These are phyloP conservation scores for Polyploca ridens DNA, from an alignment of 2,888 invertebrate genomes.

Conservation along the genomic window DNA sequence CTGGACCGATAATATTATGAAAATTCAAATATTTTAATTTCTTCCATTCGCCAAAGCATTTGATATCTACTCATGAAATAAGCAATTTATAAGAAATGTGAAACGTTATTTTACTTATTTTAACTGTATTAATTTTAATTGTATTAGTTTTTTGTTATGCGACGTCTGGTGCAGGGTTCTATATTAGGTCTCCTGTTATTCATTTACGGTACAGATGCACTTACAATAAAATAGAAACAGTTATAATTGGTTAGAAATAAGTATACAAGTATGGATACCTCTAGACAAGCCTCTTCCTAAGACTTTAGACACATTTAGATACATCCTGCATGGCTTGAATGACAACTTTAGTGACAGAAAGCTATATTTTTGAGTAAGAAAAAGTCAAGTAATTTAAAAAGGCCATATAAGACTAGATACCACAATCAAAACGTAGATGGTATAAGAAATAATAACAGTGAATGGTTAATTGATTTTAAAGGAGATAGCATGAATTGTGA, in stretches of 20 bases:
- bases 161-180: background rate
- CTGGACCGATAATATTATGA: slow-evolving; percentile 8
- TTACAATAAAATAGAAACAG: background rate
- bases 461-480: background rate
- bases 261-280: background rate
- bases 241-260: background rate
- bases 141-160: background rate
- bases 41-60: background rate
- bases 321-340: background rate
- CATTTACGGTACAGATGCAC: background rate
- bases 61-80: background rate
- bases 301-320: background rate
- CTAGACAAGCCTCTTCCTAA: background rate
- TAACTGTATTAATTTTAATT: background rate
- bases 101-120: background rate
- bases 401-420: background rate
- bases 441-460: background rate
- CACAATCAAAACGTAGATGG: too few relatives aligned
- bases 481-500: slow-evolving; percentile 1
- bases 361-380: background rate
- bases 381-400: background rate
- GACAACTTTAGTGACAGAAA: background rate
- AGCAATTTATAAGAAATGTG: background rate
- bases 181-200: background rate
- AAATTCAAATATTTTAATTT: background rate